Evolutionary conservation across 2,888 invertebrate genomes (phyloP).

Genomic region (Prosapia bicincta): DNA sequence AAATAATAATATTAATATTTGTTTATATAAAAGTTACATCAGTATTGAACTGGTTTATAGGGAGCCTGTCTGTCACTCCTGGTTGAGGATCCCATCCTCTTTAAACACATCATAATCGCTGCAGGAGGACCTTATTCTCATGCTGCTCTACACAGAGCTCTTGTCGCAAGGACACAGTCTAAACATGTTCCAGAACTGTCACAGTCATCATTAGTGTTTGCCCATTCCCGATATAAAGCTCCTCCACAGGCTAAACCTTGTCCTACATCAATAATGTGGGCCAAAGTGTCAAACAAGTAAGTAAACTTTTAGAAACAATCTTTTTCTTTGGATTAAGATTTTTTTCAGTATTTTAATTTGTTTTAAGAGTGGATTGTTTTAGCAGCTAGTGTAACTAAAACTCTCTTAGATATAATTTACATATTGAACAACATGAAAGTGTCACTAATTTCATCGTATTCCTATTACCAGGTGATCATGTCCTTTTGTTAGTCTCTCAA

Average conservation of each 20-base stretch:
- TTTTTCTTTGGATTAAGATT: too few relatives aligned
- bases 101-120: constrained; percentile 68
- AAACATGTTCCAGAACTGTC: constrained; percentile 36
- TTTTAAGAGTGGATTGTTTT: too few relatives aligned
- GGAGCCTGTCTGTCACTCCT: constrained; percentile 73
- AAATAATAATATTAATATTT: too few relatives aligned
- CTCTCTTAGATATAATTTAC: too few relatives aligned
- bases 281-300: constrained; percentile 48
- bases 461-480: too few relatives aligned
- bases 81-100: constrained; percentile 62
- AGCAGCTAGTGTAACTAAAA: too few relatives aligned
- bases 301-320: too few relatives aligned
- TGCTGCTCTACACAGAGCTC: constrained; percentile 56
- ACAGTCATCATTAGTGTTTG: constrained; percentile 30
- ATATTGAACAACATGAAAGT: too few relatives aligned
- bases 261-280: constrained; percentile 61
- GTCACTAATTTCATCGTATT: too few relatives aligned
- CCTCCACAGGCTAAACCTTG: constrained; percentile 47
- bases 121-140: constrained; percentile 60
- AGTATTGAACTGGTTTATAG: constrained; percentile 42
- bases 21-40: not conserved
- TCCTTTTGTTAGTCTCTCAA: too few relatives aligned
- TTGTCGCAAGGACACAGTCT: constrained; percentile 44
- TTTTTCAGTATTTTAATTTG: too few relatives aligned
- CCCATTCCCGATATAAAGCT: constrained; percentile 20